These are phyloP conservation scores for Camelus bactrianus DNA, from an alignment of 2,113 vertebrate species.

Conservation along the genomic window DNA sequence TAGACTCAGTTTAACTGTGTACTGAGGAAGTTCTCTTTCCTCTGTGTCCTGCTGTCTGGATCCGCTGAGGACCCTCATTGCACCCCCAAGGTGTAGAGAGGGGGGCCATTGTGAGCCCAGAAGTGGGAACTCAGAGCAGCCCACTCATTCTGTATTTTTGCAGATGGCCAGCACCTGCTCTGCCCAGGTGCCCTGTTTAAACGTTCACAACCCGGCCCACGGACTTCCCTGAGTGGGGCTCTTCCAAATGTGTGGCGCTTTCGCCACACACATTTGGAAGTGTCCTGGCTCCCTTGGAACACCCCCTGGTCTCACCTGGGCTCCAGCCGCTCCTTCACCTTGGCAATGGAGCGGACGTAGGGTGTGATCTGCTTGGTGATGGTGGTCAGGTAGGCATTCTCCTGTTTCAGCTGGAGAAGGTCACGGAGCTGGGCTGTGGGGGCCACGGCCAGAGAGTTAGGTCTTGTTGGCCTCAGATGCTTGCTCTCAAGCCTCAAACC, in stretches of 20 bases:
- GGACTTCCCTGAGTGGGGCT: not conserved
- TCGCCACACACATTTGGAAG: not conserved
- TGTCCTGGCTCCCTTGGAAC: not conserved
- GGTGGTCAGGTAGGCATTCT: conserved; percentile 94
- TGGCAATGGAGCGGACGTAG: conserved; percentile 95
- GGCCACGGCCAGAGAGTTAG: not conserved
- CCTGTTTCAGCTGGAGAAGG: conserved; percentile 95
- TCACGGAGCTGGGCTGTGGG: conserved; percentile 95
- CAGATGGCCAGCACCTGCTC: not conserved
- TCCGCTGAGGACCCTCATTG: not conserved
- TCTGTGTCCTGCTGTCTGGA: not conserved
- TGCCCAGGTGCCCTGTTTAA: not conserved
- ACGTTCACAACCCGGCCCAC: not conserved
- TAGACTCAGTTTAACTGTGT: not conserved
- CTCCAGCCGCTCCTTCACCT: conserved; percentile 96
- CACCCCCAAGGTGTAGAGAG: not conserved
- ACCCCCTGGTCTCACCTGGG: conserved; percentile 90
- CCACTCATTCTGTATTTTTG: not conserved
- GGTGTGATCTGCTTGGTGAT: conserved; percentile 95
- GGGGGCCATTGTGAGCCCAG: not conserved
- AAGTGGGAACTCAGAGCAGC: not conserved
- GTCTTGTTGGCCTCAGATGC: not conserved
- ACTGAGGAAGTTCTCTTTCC: not conserved
- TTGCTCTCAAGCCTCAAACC: not conserved
- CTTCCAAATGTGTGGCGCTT: not conserved